These are phyloP conservation scores for Uromys caudimaculatus DNA, from an alignment of 2,797 vertebrate species.

Conservation along the genomic window DNA sequence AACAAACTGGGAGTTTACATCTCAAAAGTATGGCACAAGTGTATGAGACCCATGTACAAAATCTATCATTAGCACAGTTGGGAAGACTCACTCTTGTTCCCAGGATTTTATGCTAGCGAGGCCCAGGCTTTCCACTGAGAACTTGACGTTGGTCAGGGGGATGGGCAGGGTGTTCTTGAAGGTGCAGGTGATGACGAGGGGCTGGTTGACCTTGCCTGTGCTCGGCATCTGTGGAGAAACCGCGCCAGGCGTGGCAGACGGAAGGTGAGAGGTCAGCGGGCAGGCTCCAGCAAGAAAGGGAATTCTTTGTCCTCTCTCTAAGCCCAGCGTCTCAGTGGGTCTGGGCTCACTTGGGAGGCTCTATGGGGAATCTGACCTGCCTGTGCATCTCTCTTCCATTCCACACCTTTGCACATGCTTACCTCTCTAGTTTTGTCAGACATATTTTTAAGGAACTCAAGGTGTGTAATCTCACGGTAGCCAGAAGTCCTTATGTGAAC, in stretches of 20 bases:
- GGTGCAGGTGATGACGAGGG: slow-evolving; percentile 80
- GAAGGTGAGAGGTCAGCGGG: not conserved
- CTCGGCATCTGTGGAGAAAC: slow-evolving; percentile 82
- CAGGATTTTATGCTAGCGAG: slow-evolving; percentile 79
- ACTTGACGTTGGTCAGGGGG: slow-evolving; percentile 80
- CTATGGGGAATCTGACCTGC: not conserved
- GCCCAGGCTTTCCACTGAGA: slow-evolving; percentile 86
- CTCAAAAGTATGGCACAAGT: not conserved
- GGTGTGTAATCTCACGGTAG: not conserved
- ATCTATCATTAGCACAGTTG: not conserved
- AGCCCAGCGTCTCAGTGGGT: not conserved
- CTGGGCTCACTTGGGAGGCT: not conserved
- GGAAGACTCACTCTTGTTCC: slow-evolving; percentile 82
- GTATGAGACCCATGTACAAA: not conserved
- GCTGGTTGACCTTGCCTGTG: slow-evolving; percentile 76
- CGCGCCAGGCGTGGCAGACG: not conserved
- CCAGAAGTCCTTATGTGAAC: not conserved
- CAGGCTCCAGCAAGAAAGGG: not conserved
- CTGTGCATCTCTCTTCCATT: not conserved
- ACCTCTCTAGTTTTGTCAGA: not conserved
- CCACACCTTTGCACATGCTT: not conserved
- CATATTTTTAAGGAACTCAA: not conserved
- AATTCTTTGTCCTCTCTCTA: not conserved
- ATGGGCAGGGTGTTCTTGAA: slow-evolving; percentile 86
- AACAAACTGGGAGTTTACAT: not conserved